Conservation (phyloP, 2,888 invertebrate genomes). For the Formica aserva region DNA sequence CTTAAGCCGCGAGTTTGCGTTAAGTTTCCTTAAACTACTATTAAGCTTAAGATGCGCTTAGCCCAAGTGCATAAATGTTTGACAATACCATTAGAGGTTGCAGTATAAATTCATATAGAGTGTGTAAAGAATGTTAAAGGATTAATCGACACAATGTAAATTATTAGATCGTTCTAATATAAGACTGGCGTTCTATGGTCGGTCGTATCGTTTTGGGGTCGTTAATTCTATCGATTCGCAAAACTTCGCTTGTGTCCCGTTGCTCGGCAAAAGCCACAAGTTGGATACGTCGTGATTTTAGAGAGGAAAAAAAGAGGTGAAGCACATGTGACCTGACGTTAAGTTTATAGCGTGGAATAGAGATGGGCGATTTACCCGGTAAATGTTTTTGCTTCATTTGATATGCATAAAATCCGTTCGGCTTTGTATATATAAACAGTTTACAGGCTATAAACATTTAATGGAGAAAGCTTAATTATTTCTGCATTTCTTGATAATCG, state of each 20-base stretch:
- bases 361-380: conserved; percentile 66
- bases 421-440: not conserved
- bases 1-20: conserved; percentile 45
- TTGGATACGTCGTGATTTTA: conserved; percentile 60
- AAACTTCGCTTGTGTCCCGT: conserved; percentile 50
- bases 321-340: conserved; percentile 73
- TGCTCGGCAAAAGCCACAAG: conserved; percentile 48
- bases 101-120: conserved; percentile 76
- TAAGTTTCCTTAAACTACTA: conserved; percentile 63
- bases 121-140: conserved; percentile 68
- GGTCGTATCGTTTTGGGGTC: conserved; percentile 56
- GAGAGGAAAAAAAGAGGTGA: conserved; percentile 39
- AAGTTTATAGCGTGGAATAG: conserved; percentile 71
- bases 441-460: not conserved
- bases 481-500: not conserved
- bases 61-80: conserved; percentile 82
- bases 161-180: conserved; percentile 40
- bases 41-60: conserved; percentile 80
- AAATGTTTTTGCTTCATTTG: conserved; percentile 57
- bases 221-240: conserved; percentile 62
- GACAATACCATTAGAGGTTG: conserved; percentile 83
- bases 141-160: conserved; percentile 46
- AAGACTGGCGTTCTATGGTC: conserved; percentile 64
- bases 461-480: not conserved
- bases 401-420: not conserved